Percentiles rank a stretch among this genome's conserved stretches.
phyloP scores from a whole-genome alignment of 2,888 invertebrate genomes.

The Selenia dentaria region DNA sequence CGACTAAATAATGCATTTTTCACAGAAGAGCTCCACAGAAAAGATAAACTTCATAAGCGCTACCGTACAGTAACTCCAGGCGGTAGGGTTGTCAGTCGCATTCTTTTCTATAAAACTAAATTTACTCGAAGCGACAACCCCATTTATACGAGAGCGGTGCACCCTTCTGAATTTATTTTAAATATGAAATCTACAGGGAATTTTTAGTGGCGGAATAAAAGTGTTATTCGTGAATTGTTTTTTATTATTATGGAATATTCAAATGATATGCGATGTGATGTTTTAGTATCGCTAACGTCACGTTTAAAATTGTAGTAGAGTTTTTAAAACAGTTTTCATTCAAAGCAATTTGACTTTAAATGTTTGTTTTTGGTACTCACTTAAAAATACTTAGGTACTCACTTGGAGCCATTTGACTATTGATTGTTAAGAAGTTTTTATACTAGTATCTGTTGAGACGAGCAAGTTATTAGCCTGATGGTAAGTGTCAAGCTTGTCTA shows the following conservation, averaged over 20 bases:
- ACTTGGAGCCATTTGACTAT: too few species aligned
- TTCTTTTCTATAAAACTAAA: constrained; percentile 30
- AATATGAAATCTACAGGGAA: constrained; percentile 39
- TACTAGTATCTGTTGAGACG: too few species aligned
- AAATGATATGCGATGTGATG: constrained; percentile 11
- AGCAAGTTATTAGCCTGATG: too few species aligned
- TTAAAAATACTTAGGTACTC: too few species aligned
- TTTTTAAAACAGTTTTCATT: too few species aligned
- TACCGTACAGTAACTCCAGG: constrained; percentile 12
- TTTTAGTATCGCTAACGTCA: background rate
- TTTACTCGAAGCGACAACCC: constrained; percentile 33
- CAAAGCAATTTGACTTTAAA: too few species aligned
- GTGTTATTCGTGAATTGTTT: constrained; percentile 6
- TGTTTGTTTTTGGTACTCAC: too few species aligned
- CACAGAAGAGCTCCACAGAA: background rate
- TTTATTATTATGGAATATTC: constrained; percentile 3
- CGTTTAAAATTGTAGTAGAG: too few species aligned
- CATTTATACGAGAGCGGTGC: constrained; percentile 31
- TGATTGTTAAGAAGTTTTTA: too few species aligned
- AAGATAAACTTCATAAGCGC: constrained; percentile 12
- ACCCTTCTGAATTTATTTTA: constrained; percentile 27
- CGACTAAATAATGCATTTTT: background rate
- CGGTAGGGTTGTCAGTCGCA: constrained; percentile 30
- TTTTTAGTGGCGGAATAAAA: constrained; percentile 24
- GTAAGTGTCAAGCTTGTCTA: too few species aligned